Base-by-base conservation (phyloP, 2,797 vertebrate genomes). In the Manis crassicaudata region DNA sequence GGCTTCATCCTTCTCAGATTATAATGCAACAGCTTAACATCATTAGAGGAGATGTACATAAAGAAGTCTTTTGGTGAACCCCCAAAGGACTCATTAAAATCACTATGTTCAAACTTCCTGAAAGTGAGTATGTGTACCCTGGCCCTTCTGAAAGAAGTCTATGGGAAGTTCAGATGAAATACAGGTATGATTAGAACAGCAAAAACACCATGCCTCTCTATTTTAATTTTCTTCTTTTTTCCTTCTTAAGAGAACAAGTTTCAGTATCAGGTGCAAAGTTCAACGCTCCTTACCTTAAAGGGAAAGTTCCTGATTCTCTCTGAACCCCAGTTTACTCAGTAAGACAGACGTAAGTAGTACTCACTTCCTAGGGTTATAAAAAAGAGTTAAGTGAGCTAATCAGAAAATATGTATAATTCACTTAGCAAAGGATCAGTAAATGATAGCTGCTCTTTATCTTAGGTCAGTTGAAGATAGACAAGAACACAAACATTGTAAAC, bases 401-500 rank as follows among this genome's bases (percentile, higher is more conserved):
- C 18, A 83, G 43, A 75, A 91, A 82, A 85, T 25, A 73, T 3
- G 21, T 60, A 29, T 82, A 80, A 50, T 67, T 90, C 56, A 23
- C 29, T 85, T 35, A 81, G 50, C 11, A 88, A 93, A 92, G 82
- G 77, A 87, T 60, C 86, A 62, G 56, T 72, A 89, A 91, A 58
- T 76, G 76, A 76, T 9, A 88, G 79, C 50, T 76, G 72, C 21
- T 88, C 67, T 29, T 91, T 84, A 63, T 86, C 63, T 82, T 86
- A 68, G 40, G 13, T 27, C 21, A 68, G 37, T 37, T 70, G 75
- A 29, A 54, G 18, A 88, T 3, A 88, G 70, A 84, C 29, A 88
- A 81, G 62, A 88, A 79, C 86, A 40, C 68, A 94, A 94, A 95
- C 25, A 88, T 52, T 56, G n/a, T 25, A 67, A 88, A 95, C 23